These are phyloP conservation scores for Molanna angustata DNA, from an alignment of 2,888 invertebrate species.

Conservation along the genomic window DNA sequence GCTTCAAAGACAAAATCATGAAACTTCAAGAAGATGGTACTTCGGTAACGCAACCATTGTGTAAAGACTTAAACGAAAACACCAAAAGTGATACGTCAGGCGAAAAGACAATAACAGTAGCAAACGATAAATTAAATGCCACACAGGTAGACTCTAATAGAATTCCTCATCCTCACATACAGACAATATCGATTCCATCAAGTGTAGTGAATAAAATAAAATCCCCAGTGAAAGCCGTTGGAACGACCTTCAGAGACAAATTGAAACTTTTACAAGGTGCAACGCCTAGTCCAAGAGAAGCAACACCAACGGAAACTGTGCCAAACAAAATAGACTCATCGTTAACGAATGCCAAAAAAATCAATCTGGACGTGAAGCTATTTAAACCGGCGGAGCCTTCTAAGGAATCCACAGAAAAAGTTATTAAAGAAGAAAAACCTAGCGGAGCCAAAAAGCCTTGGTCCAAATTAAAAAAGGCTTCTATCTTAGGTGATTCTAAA, in stretches of 20 bases:
- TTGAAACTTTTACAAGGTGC: conserved; percentile 48
- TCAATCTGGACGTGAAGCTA: conserved; percentile 41
- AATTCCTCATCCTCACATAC: conserved; percentile 44
- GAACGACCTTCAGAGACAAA: conserved; percentile 52
- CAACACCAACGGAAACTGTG: conserved; percentile 35
- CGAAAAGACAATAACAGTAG: conserved; percentile 18
- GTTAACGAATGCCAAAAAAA: conserved; percentile 36
- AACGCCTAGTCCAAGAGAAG: conserved; percentile 40
- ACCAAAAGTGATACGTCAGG: conserved; percentile 23
- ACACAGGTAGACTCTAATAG: conserved; percentile 15
- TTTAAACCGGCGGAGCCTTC: conserved; percentile 38
- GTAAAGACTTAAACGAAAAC: conserved; percentile 40
- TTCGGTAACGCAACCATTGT: conserved; percentile 48
- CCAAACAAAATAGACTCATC: conserved; percentile 39
- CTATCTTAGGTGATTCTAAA: conserved; percentile 52
- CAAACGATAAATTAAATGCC: conserved; percentile 17
- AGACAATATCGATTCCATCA: conserved; percentile 52
- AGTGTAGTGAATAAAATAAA: conserved; percentile 55
- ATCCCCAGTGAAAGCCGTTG: conserved; percentile 52
- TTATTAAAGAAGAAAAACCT: conserved; percentile 39
- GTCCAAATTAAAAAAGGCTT: conserved; percentile 75
- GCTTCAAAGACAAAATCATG: conserved; percentile 60
- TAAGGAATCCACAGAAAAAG: conserved; percentile 33
- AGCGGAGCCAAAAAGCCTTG: conserved; percentile 64
- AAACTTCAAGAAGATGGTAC: conserved; percentile 57